phyloP scores from a whole-genome alignment of 2,888 invertebrate genomes.

The Brenthis hecate region DNA sequence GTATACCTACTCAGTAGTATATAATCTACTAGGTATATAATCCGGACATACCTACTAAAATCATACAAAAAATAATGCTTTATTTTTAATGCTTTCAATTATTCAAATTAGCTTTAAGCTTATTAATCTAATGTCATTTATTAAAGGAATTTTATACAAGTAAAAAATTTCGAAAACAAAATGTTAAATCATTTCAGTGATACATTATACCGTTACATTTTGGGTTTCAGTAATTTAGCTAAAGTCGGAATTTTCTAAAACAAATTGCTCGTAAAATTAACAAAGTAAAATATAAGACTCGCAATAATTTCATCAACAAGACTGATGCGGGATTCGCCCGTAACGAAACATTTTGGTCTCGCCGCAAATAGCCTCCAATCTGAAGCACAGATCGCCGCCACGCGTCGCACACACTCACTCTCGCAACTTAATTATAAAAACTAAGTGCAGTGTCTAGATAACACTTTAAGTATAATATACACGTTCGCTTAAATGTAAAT shows the following conservation, averaged over 20 bases:
- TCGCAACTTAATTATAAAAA: conserved; percentile 20
- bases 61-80: too few relatives aligned
- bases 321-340: conserved; percentile 34
- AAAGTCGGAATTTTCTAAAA: neutral
- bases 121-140: too few relatives aligned
- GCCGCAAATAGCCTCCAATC: conserved; percentile 30
- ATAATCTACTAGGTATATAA: too few relatives aligned
- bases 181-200: too few relatives aligned
- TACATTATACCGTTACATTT: neutral
- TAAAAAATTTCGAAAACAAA: too few relatives aligned
- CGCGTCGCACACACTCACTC: conserved; percentile 5
- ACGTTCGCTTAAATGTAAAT: neutral
- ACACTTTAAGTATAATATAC: conserved; percentile 8
- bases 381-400: conserved; percentile 30
- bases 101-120: too few relatives aligned
- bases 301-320: conserved; percentile 27
- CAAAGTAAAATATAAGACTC: conserved; percentile 19
- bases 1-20: too few relatives aligned
- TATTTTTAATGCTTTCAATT: too few relatives aligned
- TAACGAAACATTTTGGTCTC: conserved; percentile 40
- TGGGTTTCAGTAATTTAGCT: neutral
- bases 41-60: too few relatives aligned
- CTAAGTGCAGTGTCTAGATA: conserved; percentile 12
- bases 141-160: too few relatives aligned
- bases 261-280: conserved; percentile 11